A percentile compares a stretch with the other conserved stretches of the same genome.
phyloP scores from a whole-genome alignment of 2,888 invertebrate genomes.

The Petrolisthes cinctipes region DNA sequence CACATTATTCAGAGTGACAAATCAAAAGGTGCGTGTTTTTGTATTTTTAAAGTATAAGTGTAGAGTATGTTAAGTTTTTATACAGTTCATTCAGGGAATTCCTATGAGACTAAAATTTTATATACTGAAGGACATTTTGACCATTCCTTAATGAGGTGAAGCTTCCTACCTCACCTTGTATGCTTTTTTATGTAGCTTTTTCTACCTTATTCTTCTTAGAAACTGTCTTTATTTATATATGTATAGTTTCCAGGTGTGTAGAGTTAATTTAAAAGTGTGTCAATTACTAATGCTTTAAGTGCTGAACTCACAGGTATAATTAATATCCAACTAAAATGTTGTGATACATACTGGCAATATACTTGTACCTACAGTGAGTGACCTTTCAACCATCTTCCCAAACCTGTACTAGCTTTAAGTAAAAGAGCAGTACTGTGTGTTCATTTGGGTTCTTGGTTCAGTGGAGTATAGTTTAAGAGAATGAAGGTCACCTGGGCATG shows the following conservation, averaged over 20 bases:
- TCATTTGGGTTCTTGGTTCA: no score
- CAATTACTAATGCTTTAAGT: neutral
- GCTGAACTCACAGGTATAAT: neutral
- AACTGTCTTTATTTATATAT: neutral
- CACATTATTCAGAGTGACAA: neutral
- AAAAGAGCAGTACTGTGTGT: no score
- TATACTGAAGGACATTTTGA: neutral
- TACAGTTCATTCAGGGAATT: no score
- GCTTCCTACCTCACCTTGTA: neutral
- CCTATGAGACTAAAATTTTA: no score
- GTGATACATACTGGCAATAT: no score
- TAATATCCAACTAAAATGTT: neutral
- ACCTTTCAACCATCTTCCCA: no score
- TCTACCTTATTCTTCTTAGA: neutral
- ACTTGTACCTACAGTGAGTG: no score
- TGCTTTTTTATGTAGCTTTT: neutral
- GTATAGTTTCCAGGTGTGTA: neutral
- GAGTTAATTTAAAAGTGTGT: neutral
- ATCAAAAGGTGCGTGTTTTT: neutral
- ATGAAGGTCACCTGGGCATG: no score
- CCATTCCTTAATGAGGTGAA: neutral
- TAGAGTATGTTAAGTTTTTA: no score
- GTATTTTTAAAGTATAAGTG: no score
- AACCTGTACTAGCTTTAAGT: no score
- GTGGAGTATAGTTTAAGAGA: no score